Conservation (phyloP, 2,797 vertebrate genomes). For the Gadopsis bispinosus region DNA sequence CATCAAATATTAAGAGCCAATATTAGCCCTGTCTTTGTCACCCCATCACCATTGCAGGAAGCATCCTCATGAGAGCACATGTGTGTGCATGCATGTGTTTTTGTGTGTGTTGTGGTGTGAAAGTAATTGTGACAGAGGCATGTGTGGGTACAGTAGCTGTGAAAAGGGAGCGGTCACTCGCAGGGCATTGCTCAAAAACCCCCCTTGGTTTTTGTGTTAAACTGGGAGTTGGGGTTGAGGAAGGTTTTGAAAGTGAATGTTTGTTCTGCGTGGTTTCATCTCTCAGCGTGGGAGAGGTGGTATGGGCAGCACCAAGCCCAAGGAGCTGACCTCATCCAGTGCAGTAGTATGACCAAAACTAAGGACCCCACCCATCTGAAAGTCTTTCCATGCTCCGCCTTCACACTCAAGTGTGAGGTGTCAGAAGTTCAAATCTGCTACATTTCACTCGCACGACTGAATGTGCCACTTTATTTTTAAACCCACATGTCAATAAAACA, state of each 20-base stretch:
- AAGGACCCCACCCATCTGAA: constrained; percentile 53
- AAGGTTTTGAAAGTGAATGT: constrained; percentile 29
- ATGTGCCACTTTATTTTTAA: constrained; percentile 31
- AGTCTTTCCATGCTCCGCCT: constrained; percentile 40
- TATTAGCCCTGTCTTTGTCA: constrained; percentile 93
- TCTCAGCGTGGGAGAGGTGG: constrained; percentile 15
- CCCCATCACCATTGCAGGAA: constrained; percentile 87
- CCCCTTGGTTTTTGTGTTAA: constrained; percentile 15
- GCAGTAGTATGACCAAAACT: constrained; percentile 15
- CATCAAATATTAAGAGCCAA: constrained; percentile 97
- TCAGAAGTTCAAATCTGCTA: constrained; percentile 68
- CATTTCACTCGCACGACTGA: constrained; percentile 44
- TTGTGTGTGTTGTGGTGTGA: constrained; percentile 44
- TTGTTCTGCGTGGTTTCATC: constrained; percentile 39
- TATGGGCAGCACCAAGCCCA: not conserved
- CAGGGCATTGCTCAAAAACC: constrained; percentile 35
- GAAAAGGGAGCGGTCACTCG: constrained; percentile 59
- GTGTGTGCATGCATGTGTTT: constrained; percentile 42
- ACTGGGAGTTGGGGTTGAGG: constrained; percentile 6
- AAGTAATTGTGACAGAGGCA: constrained; percentile 49
- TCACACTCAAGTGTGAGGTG: constrained; percentile 50
- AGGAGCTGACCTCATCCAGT: constrained; percentile 58
- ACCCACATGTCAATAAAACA: constrained; percentile 59
- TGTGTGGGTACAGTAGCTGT: constrained; percentile 49
- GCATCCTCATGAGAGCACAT: constrained; percentile 59